phyloP scores from a whole-genome alignment of 1,140 invertebrate genomes.

The Panagrolaimus sp. region DNA sequence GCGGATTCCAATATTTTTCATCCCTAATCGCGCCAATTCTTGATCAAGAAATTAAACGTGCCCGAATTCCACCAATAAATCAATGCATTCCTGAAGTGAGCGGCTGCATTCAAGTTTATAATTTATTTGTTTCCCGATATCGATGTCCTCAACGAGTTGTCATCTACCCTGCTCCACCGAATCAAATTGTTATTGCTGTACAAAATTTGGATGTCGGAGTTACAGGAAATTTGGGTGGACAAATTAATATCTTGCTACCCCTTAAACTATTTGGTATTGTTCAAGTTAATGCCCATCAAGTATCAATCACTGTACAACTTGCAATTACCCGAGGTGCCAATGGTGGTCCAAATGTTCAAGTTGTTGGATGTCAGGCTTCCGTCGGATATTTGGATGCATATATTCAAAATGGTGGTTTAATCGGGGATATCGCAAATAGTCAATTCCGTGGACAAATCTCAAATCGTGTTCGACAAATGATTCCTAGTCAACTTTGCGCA shows the following conservation, averaged over 20 bases:
- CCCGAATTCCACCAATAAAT: slow-evolving; percentile 54
- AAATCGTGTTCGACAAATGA: slow-evolving; percentile 45
- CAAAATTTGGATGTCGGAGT: slow-evolving; percentile 58
- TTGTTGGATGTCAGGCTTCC: slow-evolving; percentile 40
- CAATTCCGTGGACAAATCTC: slow-evolving; percentile 52
- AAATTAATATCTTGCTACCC: slow-evolving; percentile 55
- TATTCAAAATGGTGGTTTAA: slow-evolving; percentile 57
- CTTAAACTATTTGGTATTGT: slow-evolving; percentile 54
- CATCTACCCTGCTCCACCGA: slow-evolving; percentile 55
- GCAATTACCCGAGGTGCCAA: slow-evolving; percentile 41
- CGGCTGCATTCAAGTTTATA: slow-evolving; percentile 58
- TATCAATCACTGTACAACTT: slow-evolving; percentile 47
- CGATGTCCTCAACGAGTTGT: slow-evolving; percentile 55
- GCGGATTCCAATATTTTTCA: slow-evolving; percentile 54
- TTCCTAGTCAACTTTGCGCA: slow-evolving; percentile 48
- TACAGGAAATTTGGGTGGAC: slow-evolving; percentile 56
- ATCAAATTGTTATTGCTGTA: slow-evolving; percentile 52
- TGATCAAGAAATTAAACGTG: slow-evolving; percentile 45
- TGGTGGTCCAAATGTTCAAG: slow-evolving; percentile 41
- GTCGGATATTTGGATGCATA: slow-evolving; percentile 57
- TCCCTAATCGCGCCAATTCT: slow-evolving; percentile 46
- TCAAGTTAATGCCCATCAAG: slow-evolving; percentile 55
- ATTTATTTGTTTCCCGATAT: slow-evolving; percentile 54
- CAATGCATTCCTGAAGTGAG: slow-evolving; percentile 53
- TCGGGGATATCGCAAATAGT: slow-evolving; percentile 57